Percentiles rank a stretch among this genome's conserved stretches.
Evolutionary conservation across 1,140 invertebrate species (phyloP).

Genomic region (Archivesica marissinica): DNA sequence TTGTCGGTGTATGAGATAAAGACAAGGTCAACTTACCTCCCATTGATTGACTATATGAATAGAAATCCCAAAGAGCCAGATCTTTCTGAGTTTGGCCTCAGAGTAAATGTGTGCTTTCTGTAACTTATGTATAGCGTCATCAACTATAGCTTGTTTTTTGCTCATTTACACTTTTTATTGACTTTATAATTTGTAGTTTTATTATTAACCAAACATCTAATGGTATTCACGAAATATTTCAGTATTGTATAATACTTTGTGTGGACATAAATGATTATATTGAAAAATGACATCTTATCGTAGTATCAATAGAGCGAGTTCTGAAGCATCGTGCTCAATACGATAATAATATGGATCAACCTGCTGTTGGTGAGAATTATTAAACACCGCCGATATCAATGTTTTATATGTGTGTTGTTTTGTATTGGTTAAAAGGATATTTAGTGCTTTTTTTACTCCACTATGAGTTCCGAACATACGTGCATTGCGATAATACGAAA

Average conservation of each 20-base stretch:
- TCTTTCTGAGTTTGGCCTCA: conserved; percentile 94
- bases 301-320: no score
- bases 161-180: conserved; percentile 34
- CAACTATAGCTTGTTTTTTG: conserved; percentile 15
- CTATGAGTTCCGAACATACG: neutral
- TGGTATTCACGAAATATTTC: neutral
- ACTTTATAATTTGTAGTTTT: neutral
- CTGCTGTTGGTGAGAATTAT: no score
- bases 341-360: no score
- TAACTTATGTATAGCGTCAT: conserved; percentile 77
- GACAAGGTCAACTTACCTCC: conserved; percentile 89
- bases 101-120: conserved; percentile 91
- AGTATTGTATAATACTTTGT: neutral
- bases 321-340: no score
- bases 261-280: neutral
- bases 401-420: neutral
- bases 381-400: no score
- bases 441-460: neutral
- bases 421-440: neutral
- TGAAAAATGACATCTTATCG: no score
- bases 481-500: no score
- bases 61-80: conserved; percentile 89
- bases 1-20: conserved; percentile 92
- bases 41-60: conserved; percentile 92
- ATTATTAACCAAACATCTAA: neutral